Base-by-base conservation (phyloP, 2,113 vertebrate species). In the Spea bombifrons region DNA sequence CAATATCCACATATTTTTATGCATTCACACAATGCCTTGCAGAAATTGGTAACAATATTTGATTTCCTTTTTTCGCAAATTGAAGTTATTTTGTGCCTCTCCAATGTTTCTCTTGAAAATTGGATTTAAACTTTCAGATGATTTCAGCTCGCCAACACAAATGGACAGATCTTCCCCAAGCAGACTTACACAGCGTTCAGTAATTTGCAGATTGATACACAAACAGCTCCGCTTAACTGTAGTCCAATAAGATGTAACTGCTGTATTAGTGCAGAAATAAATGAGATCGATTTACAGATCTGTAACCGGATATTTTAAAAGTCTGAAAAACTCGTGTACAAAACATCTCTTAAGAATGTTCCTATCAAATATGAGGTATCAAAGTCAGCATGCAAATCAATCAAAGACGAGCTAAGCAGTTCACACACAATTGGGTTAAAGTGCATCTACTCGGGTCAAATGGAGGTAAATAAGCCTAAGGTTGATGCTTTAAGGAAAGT, bases 331-430 rank as follows among this genome's bases (percentile, higher is more conserved):
- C 57, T 52, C 45, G 52, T 72, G 68, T 71, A 78, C 17, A 71
- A 30, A 43, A 52, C 59, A 66, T 8, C 30, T 55, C 1, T 55
- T 66, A 64, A 72, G 69, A 10, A 16, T 72, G 30, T 30, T 63
- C 49, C 44, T 15, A 17, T 61, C 71, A 45, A 72, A 66, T 78
- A 79, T 57, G 70, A 73, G 71, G 55, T 71, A 16, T 66, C 48
- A 30, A 44, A 43, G 66, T 55, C 69, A 64, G 44, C 69, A 73
- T 66, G 69, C 43, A 73, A 72, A 79, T 79, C 76, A 66, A 79
- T 79, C 52, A 64, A 12, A 73, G 61, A 79, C 48, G 17, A 59
- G 17, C 30, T 45, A 15, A 71, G 70, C 53, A 48, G 10, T 64
- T 77, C 59, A 43, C 12, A 30, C 50, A 13, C 71, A 6, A 71